These are phyloP conservation scores for Gephyroberyx darwinii DNA, from an alignment of 2,797 vertebrate genomes.

Conservation along the genomic window DNA sequence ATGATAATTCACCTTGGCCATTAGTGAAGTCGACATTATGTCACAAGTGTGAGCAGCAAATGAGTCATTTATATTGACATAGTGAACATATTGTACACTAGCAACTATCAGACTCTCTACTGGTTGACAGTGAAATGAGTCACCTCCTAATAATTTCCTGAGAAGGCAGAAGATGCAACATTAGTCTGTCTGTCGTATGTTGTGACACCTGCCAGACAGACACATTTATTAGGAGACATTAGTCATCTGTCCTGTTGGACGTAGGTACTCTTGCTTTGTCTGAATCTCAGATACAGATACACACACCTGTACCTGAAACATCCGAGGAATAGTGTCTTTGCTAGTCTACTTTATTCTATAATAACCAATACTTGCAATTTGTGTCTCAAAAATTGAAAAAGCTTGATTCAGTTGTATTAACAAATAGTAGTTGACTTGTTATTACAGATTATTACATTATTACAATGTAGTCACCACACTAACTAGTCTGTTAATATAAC, in stretches of 20 bases:
- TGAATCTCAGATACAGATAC: constrained; percentile 22
- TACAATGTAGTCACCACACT: background rate
- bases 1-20: background rate
- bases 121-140: constrained; percentile 25
- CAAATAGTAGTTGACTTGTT: background rate
- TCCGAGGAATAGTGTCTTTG: background rate
- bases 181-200: constrained; percentile 10
- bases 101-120: background rate
- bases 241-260: constrained; percentile 50
- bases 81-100: background rate
- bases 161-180: constrained; percentile 27
- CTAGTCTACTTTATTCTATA: background rate
- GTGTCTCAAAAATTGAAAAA: background rate
- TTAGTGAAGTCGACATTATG: constrained; percentile 7
- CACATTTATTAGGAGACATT: constrained; percentile 23
- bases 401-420: background rate
- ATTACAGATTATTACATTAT: background rate
- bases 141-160: constrained; percentile 39
- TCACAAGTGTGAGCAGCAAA: constrained; percentile 7
- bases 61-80: background rate
- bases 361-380: too few relatives aligned
- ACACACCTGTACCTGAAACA: constrained; percentile 9
- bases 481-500: background rate
- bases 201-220: constrained; percentile 54
- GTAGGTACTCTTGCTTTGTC: background rate